Conservation (phyloP, 2,888 invertebrate genomes). For the Campopleginae sp. region DNA sequence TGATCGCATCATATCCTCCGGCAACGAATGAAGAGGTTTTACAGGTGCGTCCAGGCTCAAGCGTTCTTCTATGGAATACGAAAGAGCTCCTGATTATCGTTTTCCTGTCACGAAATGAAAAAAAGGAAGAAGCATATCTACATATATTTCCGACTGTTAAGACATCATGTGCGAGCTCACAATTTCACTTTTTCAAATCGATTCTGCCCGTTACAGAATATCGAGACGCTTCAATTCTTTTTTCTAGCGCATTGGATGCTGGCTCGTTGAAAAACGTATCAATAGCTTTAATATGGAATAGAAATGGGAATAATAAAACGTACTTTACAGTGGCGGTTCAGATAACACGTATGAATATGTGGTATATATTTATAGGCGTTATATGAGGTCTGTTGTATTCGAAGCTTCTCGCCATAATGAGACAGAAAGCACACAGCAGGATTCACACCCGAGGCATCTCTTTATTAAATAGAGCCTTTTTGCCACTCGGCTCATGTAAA, state of each 20-base stretch:
- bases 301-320: conserved; percentile 25
- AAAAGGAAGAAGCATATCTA: neutral
- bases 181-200: neutral
- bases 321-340: conserved; percentile 32
- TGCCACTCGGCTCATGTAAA: conserved; percentile 15
- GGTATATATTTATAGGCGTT: conserved; percentile 9
- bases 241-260: conserved; percentile 13
- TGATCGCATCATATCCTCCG: conserved; percentile 21
- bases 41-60: conserved; percentile 18
- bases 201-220: neutral
- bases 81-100: conserved; percentile 5
- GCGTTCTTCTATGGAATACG: neutral
- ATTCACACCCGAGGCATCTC: conserved; percentile 45
- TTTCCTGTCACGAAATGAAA: conserved; percentile 7
- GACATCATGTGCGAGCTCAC: neutral
- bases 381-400: conserved; percentile 19
- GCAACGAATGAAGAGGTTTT: neutral
- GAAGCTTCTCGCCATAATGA: conserved; percentile 33
- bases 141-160: neutral
- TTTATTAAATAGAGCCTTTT: conserved; percentile 53
- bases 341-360: conserved; percentile 26
- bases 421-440: conserved; percentile 23
- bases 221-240: neutral
- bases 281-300: conserved; percentile 15
- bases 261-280: conserved; percentile 36